Percentiles rank a stretch among this genome's conserved stretches.
phyloP scores from a whole-genome alignment of 2,797 vertebrate species.

The Syndactyla subalaris region DNA sequence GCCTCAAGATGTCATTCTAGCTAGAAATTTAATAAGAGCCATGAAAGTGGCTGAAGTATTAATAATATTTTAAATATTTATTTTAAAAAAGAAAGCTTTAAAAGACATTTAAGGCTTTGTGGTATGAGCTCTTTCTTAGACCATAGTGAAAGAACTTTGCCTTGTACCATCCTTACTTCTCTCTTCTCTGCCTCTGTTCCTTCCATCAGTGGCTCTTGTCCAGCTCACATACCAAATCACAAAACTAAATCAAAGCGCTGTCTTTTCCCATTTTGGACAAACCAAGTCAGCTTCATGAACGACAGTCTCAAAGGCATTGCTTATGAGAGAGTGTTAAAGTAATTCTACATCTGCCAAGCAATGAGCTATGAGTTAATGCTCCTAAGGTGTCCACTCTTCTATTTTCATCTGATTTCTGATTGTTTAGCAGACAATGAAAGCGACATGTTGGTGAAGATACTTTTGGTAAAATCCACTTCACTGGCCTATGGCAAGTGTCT shows the following conservation, averaged over 20 bases:
- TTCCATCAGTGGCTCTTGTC: not conserved
- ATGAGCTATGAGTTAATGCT: not conserved
- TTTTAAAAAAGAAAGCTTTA: not conserved
- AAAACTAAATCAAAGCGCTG: not conserved
- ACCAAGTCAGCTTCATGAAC: not conserved
- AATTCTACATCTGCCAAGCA: not conserved
- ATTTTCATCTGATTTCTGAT: not conserved
- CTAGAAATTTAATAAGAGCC: not conserved
- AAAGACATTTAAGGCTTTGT: not conserved
- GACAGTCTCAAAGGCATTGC: not conserved
- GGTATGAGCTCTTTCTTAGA: not conserved
- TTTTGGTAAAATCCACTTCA: not conserved
- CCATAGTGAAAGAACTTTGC: not conserved
- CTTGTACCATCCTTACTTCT: not conserved
- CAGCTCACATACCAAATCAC: not conserved
- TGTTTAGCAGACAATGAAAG: not conserved
- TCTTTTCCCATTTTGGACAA: not conserved
- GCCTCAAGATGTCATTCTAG: not conserved
- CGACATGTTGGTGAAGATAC: not conserved
- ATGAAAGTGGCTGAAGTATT: not conserved
- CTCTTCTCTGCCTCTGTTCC: not conserved
- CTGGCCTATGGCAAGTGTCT: not conserved
- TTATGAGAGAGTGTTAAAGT: not conserved
- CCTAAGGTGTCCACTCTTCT: not conserved
- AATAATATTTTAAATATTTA: not conserved